These are phyloP conservation scores for Hemibagrus guttatus DNA, from an alignment of 2,797 vertebrate genomes.

Conservation along the genomic window DNA sequence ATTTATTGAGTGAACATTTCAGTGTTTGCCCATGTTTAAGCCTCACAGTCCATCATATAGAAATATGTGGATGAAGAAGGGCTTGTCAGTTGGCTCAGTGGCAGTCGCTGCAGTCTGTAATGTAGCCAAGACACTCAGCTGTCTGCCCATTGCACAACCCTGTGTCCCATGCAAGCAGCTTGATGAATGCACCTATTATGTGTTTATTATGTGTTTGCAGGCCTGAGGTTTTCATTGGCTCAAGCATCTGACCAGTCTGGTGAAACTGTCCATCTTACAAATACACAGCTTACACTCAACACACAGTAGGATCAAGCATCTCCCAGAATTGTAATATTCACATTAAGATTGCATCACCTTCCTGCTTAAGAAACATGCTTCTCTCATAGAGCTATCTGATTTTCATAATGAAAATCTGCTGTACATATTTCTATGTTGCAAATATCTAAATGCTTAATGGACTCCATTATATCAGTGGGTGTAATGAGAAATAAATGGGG, in stretches of 20 bases:
- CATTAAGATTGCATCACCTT: background rate
- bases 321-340: slow-evolving; percentile 10
- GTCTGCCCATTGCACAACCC: slow-evolving; percentile 52
- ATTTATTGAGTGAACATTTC: background rate
- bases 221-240: slow-evolving; percentile 27
- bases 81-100: slow-evolving; percentile 45
- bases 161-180: slow-evolving; percentile 45
- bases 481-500: slow-evolving; percentile 59
- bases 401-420: slow-evolving; percentile 47
- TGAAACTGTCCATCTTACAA: slow-evolving; percentile 11
- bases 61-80: slow-evolving; percentile 21
- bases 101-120: slow-evolving; percentile 51
- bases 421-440: slow-evolving; percentile 43
- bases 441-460: slow-evolving; percentile 52
- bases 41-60: slow-evolving; percentile 25
- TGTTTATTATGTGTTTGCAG: slow-evolving; percentile 54
- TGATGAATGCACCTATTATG: slow-evolving; percentile 67
- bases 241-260: slow-evolving; percentile 8
- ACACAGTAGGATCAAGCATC: background rate
- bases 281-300: background rate
- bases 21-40: background rate
- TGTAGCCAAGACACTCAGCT: slow-evolving; percentile 55
- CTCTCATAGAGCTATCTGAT: slow-evolving; percentile 44
- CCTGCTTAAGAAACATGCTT: slow-evolving; percentile 21
- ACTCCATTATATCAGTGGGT: slow-evolving; percentile 45